Evolutionary conservation across 1,140 invertebrate genomes (phyloP).

Genomic region (Cyrtorhinus lividipennis): DNA sequence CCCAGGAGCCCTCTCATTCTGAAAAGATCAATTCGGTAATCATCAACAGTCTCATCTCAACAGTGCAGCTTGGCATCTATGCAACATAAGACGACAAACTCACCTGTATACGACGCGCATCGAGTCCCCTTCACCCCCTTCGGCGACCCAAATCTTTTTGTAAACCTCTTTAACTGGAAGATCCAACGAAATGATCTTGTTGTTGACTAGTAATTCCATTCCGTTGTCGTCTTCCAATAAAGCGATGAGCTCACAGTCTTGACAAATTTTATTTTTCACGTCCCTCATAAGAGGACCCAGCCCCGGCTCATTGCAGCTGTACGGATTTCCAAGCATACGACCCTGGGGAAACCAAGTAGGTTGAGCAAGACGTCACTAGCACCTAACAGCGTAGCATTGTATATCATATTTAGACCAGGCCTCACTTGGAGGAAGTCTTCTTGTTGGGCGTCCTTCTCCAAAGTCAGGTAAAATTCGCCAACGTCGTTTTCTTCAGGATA

Average conservation of each 20-base stretch:
- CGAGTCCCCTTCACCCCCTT: constrained; percentile 35
- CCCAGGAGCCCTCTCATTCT: constrained; percentile 85
- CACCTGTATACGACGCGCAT: constrained; percentile 94
- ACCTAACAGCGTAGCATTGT: neutral
- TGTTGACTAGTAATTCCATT: constrained; percentile 96
- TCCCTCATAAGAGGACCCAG: constrained; percentile 94
- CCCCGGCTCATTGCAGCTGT: constrained; percentile 82
- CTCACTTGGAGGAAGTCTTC: constrained; percentile 87
- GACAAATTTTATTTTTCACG: constrained; percentile 96
- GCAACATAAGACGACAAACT: neutral
- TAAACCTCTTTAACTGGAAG: constrained; percentile 82
- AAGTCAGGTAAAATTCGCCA: constrained; percentile 86
- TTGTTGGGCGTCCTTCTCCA: constrained; percentile 97
- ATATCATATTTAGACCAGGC: neutral
- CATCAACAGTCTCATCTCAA: neutral
- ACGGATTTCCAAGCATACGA: constrained; percentile 95
- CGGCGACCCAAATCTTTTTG: constrained; percentile 43
- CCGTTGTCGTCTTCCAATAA: constrained; percentile 94
- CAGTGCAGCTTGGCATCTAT: too few relatives aligned
- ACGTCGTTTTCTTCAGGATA: constrained; percentile 95
- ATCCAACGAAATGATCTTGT: constrained; percentile 95
- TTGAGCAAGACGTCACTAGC: constrained; percentile 19
- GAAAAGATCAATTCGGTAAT: neutral
- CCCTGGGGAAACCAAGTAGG: too few relatives aligned
- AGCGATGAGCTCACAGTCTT: constrained; percentile 92